A percentile compares a stretch with the other conserved stretches of the same genome.
phyloP scores from a whole-genome alignment of 2,113 vertebrate genomes.

The Steatornis caripensis region DNA sequence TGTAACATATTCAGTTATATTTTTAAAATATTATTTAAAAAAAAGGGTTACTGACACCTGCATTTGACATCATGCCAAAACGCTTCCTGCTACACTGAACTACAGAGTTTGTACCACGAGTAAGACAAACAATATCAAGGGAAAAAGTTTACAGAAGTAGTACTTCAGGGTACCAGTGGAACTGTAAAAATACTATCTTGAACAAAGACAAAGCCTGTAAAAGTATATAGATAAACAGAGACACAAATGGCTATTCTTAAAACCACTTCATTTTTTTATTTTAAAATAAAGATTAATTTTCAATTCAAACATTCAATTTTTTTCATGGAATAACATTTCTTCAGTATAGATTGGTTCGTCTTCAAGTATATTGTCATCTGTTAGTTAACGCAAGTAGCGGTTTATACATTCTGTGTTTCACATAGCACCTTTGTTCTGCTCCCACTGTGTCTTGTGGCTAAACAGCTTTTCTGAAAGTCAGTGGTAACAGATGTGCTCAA shows the following conservation, averaged over 20 bases:
- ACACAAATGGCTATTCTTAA: background rate
- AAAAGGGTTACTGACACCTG: background rate
- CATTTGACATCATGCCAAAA: background rate
- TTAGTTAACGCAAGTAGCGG: background rate
- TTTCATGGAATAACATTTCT: background rate
- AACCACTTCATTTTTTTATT: background rate
- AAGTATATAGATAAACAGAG: background rate
- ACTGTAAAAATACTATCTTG: background rate
- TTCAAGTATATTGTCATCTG: background rate
- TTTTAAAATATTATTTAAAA: background rate
- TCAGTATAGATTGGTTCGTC: background rate
- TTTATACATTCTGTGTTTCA: background rate
- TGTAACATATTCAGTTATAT: background rate
- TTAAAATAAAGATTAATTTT: background rate
- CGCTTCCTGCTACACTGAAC: background rate
- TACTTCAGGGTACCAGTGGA: background rate
- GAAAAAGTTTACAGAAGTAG: background rate
- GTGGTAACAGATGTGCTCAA: background rate
- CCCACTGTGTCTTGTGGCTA: background rate
- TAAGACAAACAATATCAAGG: background rate
- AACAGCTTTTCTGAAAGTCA: background rate
- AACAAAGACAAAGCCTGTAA: background rate
- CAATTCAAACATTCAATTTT: background rate
- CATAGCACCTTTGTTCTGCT: background rate
- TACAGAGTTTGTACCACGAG: background rate